A percentile compares a stretch with the other conserved stretches of the same genome.
Evolutionary conservation across 2,888 invertebrate genomes (phyloP).

Genomic region (Ornithoptera priamus): DNA sequence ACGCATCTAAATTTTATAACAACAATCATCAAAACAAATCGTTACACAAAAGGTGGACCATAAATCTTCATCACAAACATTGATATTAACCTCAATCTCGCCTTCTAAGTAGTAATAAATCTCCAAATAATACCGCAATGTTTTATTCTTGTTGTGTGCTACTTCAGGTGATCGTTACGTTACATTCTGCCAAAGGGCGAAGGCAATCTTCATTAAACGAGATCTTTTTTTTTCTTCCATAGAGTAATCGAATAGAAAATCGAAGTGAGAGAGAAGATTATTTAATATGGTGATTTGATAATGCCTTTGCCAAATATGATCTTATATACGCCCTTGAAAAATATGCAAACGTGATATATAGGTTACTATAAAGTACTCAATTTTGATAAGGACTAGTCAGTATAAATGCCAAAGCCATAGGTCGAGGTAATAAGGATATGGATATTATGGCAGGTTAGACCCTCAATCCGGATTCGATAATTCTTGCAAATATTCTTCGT

Average conservation of each 20-base stretch:
- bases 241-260: constrained; percentile 8
- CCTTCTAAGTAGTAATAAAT: constrained; percentile 69
- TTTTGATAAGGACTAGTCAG: too few relatives aligned
- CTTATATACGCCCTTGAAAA: too few relatives aligned
- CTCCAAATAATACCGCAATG: constrained; percentile 66
- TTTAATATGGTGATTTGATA: not conserved
- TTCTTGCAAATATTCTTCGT: too few relatives aligned
- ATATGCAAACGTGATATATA: too few relatives aligned
- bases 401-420: too few relatives aligned
- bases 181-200: constrained; percentile 49
- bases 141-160: constrained; percentile 58
- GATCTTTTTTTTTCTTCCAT: constrained; percentile 22
- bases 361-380: too few relatives aligned
- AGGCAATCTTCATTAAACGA: constrained; percentile 72
- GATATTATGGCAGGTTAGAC: too few relatives aligned
- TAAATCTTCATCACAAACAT: constrained; percentile 71
- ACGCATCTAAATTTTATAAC: constrained; percentile 3
- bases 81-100: constrained; percentile 60
- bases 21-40: constrained; percentile 32
- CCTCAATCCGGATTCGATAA: too few relatives aligned
- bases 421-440: too few relatives aligned
- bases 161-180: constrained; percentile 77
- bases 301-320: not conserved
- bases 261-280: not conserved
- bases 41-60: constrained; percentile 61